Percentiles rank a stretch among this genome's conserved stretches.
Evolutionary conservation across 2,113 vertebrate species (phyloP).

Genomic region (Romanogobio albipinnatus): DNA sequence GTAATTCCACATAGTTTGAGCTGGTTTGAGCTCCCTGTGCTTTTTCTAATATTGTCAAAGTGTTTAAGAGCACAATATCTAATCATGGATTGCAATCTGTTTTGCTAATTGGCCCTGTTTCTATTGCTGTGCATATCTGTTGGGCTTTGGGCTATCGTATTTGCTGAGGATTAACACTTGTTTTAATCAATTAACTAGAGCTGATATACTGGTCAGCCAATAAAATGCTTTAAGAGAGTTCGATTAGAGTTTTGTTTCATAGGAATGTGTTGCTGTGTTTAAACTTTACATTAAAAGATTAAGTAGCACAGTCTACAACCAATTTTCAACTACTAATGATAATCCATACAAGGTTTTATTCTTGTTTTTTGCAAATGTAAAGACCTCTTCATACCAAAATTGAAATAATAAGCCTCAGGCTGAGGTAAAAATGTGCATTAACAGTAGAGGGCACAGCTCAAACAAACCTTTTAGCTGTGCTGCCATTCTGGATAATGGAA

Average conservation of each 20-base stretch:
- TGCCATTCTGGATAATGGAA: no score
- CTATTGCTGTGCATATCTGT: conserved; percentile 22
- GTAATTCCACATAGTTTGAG: neutral
- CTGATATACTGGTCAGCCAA: conserved; percentile 3
- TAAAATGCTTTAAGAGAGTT: neutral
- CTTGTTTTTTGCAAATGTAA: no score
- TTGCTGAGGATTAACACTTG: conserved; percentile 15
- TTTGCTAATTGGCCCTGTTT: conserved; percentile 38
- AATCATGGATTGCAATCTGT: conserved; percentile 36
- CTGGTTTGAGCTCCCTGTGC: neutral
- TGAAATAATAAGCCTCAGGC: no score
- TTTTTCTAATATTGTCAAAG: neutral
- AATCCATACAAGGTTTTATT: neutral
- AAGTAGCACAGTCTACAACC: neutral
- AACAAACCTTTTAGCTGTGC: no score
- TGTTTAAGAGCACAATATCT: neutral
- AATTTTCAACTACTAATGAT: neutral
- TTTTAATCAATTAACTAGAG: conserved; percentile 21
- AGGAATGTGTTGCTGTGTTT: neutral
- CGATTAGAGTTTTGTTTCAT: neutral
- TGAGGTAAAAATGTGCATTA: no score
- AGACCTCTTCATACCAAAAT: no score
- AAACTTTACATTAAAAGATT: neutral
- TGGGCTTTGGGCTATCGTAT: neutral
- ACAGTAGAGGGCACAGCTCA: no score